A percentile compares a stretch with the other conserved stretches of the same genome.
phyloP scores from a whole-genome alignment of 2,797 vertebrate species.

The Oreortyx pictus region DNA sequence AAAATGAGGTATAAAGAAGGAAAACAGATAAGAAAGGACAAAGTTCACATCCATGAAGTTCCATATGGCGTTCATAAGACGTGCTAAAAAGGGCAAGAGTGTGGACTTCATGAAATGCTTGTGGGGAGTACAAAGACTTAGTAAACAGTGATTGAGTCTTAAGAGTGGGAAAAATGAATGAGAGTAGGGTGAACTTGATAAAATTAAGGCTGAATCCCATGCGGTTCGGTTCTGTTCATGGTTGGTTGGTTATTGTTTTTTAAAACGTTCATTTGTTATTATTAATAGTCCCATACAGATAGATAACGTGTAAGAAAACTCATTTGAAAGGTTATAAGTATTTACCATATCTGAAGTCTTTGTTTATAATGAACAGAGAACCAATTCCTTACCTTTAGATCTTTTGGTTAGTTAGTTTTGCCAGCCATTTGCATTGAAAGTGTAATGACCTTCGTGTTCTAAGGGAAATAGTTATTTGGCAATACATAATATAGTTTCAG shows the following conservation, averaged over 20 bases:
- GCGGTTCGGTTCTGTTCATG: not conserved
- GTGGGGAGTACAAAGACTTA: not conserved
- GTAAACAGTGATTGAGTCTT: not conserved
- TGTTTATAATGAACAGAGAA: not conserved
- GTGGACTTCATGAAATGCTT: not conserved
- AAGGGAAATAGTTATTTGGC: not conserved
- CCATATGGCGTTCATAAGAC: not conserved
- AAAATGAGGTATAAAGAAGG: not conserved
- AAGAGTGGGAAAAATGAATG: not conserved
- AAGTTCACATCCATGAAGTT: not conserved
- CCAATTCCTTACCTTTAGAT: not conserved
- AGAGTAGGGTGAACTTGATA: not conserved
- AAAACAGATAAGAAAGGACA: not conserved
- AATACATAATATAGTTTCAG: not conserved
- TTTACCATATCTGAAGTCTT: not conserved
- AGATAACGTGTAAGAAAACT: not conserved
- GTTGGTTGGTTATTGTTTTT: not conserved
- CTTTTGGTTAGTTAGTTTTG: not conserved
- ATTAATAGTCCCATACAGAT: not conserved
- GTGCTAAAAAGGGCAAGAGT: not conserved
- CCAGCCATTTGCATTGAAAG: not conserved
- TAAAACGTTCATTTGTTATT: not conserved
- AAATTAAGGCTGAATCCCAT: not conserved
- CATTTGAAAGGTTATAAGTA: not conserved
- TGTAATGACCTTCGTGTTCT: not conserved